A percentile compares a stretch with the other conserved stretches of the same genome.
Conservation (phyloP, 2,113 vertebrate species). For the Astur gentilis region DNA sequence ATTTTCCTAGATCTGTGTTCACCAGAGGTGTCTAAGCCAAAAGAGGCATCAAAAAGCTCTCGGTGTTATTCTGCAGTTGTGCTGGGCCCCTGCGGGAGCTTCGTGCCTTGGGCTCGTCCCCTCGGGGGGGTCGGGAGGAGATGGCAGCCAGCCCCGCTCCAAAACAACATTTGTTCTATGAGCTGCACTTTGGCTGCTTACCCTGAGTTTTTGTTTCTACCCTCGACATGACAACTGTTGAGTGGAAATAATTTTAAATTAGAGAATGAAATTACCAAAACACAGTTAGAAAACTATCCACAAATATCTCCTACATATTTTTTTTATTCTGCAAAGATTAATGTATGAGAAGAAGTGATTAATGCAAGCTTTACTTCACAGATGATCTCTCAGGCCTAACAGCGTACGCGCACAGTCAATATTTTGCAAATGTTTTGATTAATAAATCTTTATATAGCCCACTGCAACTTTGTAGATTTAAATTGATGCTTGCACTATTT, state of each 20-base stretch:
- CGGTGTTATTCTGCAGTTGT: not conserved
- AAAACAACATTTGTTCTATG: not conserved
- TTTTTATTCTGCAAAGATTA: not conserved
- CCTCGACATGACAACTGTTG: not conserved
- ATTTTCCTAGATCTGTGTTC: not conserved
- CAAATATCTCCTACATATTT: not conserved
- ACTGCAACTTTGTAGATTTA: slow-evolving; percentile 15
- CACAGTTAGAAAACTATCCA: not conserved
- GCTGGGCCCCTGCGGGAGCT: not conserved
- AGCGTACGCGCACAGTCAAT: not conserved
- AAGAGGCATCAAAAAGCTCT: not conserved
- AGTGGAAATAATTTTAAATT: not conserved
- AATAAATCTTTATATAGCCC: slow-evolving; percentile 54
- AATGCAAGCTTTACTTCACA: slow-evolving; percentile 3
- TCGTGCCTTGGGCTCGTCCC: fast-evolving
- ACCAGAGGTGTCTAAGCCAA: not conserved
- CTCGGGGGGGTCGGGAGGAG: not conserved
- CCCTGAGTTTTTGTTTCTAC: not conserved
- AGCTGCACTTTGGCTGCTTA: not conserved
- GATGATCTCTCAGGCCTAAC: slow-evolving; percentile 39
- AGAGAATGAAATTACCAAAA: not conserved
- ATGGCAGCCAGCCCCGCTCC: not conserved
- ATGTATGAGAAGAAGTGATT: slow-evolving; percentile 6
- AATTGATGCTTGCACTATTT: not conserved
- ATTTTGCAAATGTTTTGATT: slow-evolving; percentile 59